Conservation (phyloP, 2,113 vertebrate species). For the Morphnarchus princeps region DNA sequence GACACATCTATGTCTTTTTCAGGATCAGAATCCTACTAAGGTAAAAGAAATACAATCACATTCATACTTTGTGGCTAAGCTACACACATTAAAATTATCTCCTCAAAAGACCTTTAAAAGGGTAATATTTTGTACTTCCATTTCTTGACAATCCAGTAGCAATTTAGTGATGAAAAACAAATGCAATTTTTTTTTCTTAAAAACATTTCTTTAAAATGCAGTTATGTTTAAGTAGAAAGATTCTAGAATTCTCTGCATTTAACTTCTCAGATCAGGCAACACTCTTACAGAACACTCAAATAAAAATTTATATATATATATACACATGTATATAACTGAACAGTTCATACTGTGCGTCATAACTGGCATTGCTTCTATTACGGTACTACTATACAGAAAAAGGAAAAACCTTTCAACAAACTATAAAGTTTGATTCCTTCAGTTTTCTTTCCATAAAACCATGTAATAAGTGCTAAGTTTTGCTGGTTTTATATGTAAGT, state of each 20-base stretch:
- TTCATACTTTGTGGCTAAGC: not conserved
- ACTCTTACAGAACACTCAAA: not conserved
- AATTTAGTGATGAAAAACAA: not conserved
- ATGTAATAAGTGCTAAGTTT: conserved; percentile 12
- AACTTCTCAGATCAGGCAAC: not conserved
- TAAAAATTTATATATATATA: not conserved
- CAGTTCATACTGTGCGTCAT: not conserved
- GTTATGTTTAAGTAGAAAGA: not conserved
- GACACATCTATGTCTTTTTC: not conserved
- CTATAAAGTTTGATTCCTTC: conserved; percentile 45
- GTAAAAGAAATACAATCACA: not conserved
- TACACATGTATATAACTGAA: not conserved
- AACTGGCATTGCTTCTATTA: conserved; percentile 30
- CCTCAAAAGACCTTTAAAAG: not conserved
- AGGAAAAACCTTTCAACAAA: conserved; percentile 45
- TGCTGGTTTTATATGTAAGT: conserved; percentile 12
- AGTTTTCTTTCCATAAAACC: conserved; percentile 48
- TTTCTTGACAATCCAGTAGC: not conserved
- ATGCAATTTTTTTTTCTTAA: not conserved
- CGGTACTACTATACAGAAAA: not conserved
- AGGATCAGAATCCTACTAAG: not conserved
- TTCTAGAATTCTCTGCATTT: not conserved
- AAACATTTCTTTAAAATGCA: not conserved
- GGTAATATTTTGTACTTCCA: not conserved
- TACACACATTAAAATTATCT: not conserved